A percentile compares a stretch with the other conserved stretches of the same genome.
Evolutionary conservation across 2,797 vertebrate species (phyloP).

Genomic region (Sebastes glaucus): DNA sequence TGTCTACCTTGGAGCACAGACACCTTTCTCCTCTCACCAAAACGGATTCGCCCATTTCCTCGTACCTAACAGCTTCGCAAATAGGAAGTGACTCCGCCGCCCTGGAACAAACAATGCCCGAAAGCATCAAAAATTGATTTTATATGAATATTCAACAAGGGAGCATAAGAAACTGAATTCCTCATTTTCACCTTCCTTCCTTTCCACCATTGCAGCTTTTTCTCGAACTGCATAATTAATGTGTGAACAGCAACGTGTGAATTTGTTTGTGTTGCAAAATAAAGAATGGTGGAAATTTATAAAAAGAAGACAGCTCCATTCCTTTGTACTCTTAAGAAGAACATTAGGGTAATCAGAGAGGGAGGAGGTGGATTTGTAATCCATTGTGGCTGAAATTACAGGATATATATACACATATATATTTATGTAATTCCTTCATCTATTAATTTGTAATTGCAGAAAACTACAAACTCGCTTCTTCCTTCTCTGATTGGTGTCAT

Average conservation of each 20-base stretch:
- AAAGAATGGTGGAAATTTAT: constrained; percentile 75
- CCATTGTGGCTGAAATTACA: constrained; percentile 2
- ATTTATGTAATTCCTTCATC: not conserved
- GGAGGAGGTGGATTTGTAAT: constrained; percentile 20
- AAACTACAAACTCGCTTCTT: not conserved
- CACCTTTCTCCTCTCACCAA: constrained; percentile 72
- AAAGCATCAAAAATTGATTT: constrained; percentile 87
- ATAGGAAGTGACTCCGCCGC: constrained; percentile 82
- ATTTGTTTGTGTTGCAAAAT: constrained; percentile 84
- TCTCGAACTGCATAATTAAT: constrained; percentile 92
- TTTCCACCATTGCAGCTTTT: constrained; percentile 87
- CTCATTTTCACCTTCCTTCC: constrained; percentile 90
- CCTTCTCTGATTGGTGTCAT: not conserved
- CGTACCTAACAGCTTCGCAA: constrained; percentile 79
- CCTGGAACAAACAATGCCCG: constrained; percentile 88
- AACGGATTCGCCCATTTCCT: constrained; percentile 76
- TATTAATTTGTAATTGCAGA: not conserved
- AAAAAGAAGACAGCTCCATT: constrained; percentile 45
- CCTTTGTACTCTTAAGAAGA: constrained; percentile 59
- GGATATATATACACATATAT: not conserved
- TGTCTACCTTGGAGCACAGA: constrained; percentile 69
- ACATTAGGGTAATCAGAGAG: constrained; percentile 36
- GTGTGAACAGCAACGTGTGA: constrained; percentile 85
- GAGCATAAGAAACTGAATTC: constrained; percentile 76
- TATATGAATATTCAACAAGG: constrained; percentile 91